Conservation (phyloP, 2,888 invertebrate genomes). For the Lymantria dispar region DNA sequence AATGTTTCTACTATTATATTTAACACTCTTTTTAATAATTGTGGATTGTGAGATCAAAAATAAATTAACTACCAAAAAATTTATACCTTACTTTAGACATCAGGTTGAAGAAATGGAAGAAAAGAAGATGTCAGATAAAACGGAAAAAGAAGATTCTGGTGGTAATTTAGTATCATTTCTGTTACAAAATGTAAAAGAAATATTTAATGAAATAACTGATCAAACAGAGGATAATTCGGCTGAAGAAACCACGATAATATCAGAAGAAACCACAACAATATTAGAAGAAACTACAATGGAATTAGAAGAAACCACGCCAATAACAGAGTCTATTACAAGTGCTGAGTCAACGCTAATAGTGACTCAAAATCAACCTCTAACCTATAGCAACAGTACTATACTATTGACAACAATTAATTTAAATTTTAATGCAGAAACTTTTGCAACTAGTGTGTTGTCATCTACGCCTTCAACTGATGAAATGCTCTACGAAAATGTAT, state of each 20-base stretch:
- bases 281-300: too few species aligned
- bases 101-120: conserved; percentile 49
- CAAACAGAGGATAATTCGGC: conserved; percentile 1
- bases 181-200: conserved; percentile 55
- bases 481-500: conserved; percentile 29
- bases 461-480: conserved; percentile 6
- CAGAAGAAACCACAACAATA: background rate
- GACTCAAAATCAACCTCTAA: background rate
- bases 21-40: conserved; percentile 14
- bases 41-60: conserved; percentile 16
- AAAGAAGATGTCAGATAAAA: conserved; percentile 19
- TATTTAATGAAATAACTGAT: conserved; percentile 45
- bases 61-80: conserved; percentile 25
- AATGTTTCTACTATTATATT: conserved; percentile 21
- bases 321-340: conserved; percentile 4
- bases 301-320: background rate
- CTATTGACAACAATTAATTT: conserved; percentile 2
- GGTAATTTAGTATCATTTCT: conserved; percentile 53
- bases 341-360: conserved; percentile 8
- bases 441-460: background rate
- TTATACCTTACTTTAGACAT: conserved; percentile 51
- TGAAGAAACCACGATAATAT: background rate
- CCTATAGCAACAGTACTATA: background rate
- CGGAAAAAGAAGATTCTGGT: conserved; percentile 31
- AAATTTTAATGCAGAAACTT: conserved; percentile 12